A percentile compares a stretch with the other conserved stretches of the same genome.
Conservation (phyloP, 2,113 vertebrate species). For the Motacilla tschutschensis region DNA sequence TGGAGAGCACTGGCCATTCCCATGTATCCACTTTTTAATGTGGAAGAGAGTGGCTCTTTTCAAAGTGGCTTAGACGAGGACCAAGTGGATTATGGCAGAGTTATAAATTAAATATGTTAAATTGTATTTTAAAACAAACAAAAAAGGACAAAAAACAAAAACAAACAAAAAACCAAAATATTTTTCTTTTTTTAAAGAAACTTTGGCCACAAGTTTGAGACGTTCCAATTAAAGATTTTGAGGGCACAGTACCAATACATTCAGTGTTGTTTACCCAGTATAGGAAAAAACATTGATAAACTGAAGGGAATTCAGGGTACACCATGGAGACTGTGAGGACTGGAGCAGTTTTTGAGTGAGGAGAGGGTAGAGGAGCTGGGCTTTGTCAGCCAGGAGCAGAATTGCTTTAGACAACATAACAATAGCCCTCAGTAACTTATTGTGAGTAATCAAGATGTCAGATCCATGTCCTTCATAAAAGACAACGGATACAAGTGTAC, state of each 20-base stretch:
- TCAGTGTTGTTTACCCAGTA: not conserved
- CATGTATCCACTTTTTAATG: not conserved
- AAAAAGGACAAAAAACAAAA: not conserved
- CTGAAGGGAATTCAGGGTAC: not conserved
- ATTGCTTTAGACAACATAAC: not conserved
- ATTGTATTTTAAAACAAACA: not conserved
- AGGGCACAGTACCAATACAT: not conserved
- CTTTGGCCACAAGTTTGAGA: not conserved
- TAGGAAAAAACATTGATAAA: not conserved
- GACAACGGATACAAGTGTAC: accelerated
- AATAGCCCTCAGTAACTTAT: accelerated
- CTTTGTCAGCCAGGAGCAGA: not conserved
- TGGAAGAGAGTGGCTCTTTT: not conserved
- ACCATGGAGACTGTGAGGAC: too few species aligned
- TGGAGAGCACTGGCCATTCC: not conserved
- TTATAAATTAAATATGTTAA: not conserved
- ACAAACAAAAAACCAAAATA: too few species aligned
- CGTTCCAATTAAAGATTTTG: not conserved
- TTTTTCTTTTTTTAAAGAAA: not conserved
- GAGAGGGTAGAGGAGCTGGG: not conserved
- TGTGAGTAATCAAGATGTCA: not conserved
- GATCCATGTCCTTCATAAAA: not conserved
- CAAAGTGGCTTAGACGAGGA: not conserved
- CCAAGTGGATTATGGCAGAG: not conserved
- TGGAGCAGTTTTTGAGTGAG: not conserved